These are phyloP conservation scores for Andrena dorsata DNA, from an alignment of 2,888 invertebrate genomes.

Conservation along the genomic window DNA sequence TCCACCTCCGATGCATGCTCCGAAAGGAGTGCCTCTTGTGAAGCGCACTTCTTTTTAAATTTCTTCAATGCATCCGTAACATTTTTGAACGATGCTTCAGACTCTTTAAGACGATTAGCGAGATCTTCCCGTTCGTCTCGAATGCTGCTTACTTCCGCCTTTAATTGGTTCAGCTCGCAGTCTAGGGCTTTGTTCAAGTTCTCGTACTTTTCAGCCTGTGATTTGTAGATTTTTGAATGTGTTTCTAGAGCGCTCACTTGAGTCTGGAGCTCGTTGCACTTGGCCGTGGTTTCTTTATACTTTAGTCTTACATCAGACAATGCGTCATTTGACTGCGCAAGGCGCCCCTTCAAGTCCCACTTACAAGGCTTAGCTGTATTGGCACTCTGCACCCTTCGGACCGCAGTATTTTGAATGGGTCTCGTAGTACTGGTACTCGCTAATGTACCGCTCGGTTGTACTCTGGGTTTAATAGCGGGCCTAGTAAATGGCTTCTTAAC, in stretches of 20 bases:
- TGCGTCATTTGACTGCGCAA: slow-evolving; percentile 84
- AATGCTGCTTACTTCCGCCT: slow-evolving; percentile 86
- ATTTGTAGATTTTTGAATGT: slow-evolving; percentile 64
- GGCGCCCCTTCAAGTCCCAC: slow-evolving; percentile 81
- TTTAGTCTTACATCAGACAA: slow-evolving; percentile 89
- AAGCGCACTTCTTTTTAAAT: slow-evolving; percentile 86
- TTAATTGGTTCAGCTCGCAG: slow-evolving; percentile 87
- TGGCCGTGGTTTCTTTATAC: slow-evolving; percentile 87
- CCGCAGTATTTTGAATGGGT: slow-evolving; percentile 72
- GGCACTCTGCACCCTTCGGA: slow-evolving; percentile 12
- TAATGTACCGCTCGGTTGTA: slow-evolving; percentile 73
- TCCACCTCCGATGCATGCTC: slow-evolving; percentile 68
- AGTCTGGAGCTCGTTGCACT: slow-evolving; percentile 67
- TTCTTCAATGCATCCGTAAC: slow-evolving; percentile 77
- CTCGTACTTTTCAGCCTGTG: slow-evolving; percentile 74
- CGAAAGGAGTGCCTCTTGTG: slow-evolving; percentile 77
- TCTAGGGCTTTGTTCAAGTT: slow-evolving; percentile 85
- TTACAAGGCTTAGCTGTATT: slow-evolving; percentile 76
- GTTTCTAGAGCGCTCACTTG: slow-evolving; percentile 68
- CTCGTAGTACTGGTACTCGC: slow-evolving; percentile 45
- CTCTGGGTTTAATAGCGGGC: slow-evolving; percentile 52
- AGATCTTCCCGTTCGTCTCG: slow-evolving; percentile 83
- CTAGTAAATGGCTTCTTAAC: slow-evolving; percentile 73
- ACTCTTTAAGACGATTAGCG: slow-evolving; percentile 79
- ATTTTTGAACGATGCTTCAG: slow-evolving; percentile 85